Evolutionary conservation across 2,888 invertebrate genomes (phyloP).

Genomic region (Parascotia fuliginaria): DNA sequence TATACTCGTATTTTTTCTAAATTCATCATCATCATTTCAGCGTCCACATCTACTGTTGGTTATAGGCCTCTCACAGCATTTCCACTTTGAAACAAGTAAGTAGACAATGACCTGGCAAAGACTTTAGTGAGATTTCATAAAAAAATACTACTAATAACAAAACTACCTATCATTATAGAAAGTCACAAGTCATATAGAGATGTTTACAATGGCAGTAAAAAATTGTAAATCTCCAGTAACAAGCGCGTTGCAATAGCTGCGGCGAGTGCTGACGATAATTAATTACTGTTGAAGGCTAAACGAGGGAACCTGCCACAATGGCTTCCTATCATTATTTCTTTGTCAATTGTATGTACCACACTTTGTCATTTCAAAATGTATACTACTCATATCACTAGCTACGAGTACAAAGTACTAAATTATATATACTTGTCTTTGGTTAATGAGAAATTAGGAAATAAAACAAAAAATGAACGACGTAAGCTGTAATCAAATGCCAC

Average conservation of each 20-base stretch:
- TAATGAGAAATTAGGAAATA: slow-evolving; percentile 42
- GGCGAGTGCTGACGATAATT: slow-evolving; percentile 54
- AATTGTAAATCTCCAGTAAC: slow-evolving; percentile 44
- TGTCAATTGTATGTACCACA: slow-evolving; percentile 31
- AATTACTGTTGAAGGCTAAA: slow-evolving; percentile 66
- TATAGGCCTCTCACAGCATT: no score
- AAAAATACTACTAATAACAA: not conserved
- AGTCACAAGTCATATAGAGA: slow-evolving; percentile 13
- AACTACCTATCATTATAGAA: not conserved
- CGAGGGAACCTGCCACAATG: slow-evolving; percentile 65
- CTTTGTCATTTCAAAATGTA: slow-evolving; percentile 13
- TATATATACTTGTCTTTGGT: not conserved
- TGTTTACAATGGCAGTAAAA: slow-evolving; percentile 32
- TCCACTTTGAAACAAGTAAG: not conserved
- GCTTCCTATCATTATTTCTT: slow-evolving; percentile 60
- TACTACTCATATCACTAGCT: slow-evolving; percentile 9
- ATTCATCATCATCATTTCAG: no score
- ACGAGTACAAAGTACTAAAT: not conserved
- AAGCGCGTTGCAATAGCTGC: slow-evolving; percentile 37
- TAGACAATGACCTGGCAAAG: not conserved
- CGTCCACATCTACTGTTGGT: no score
- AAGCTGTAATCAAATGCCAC: slow-evolving; percentile 57
- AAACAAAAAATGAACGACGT: slow-evolving; percentile 54
- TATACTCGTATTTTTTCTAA: no score
- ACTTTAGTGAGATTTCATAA: not conserved